These are phyloP conservation scores for Cheumatopsyche charites DNA, from an alignment of 1,140 invertebrate genomes.

Conservation along the genomic window DNA sequence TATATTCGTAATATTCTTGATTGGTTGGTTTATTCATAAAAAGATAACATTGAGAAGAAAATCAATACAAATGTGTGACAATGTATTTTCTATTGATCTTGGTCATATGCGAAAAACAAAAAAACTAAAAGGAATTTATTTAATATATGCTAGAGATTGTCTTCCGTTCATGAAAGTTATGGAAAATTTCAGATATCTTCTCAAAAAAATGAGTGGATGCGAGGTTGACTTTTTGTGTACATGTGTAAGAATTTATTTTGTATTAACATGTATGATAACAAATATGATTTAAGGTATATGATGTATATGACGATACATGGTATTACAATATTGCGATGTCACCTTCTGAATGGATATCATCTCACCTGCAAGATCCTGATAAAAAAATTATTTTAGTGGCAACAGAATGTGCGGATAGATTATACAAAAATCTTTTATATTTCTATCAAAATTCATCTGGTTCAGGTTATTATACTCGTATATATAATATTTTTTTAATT, in stretches of 20 bases:
- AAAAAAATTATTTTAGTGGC: conserved; percentile 40
- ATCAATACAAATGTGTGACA: no score
- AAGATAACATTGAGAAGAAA: no score
- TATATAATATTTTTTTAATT: no score
- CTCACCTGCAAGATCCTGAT: conserved; percentile 36
- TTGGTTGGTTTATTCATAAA: no score
- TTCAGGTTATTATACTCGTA: no score
- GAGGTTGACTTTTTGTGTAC: conserved; percentile 38
- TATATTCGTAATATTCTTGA: no score
- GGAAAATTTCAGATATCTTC: conserved; percentile 42
- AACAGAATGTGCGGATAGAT: conserved; percentile 38
- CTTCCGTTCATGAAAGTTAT: conserved; percentile 49
- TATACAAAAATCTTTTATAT: conserved; percentile 37
- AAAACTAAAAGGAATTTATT: conserved; percentile 47
- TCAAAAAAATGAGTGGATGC: conserved; percentile 37
- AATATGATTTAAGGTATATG: conserved; percentile 49
- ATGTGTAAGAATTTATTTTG: no score
- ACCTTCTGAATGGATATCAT: conserved; percentile 38
- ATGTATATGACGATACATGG: conserved; percentile 45
- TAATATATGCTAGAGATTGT: conserved; percentile 50
- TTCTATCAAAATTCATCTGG: conserved; percentile 21
- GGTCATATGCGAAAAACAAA: no score
- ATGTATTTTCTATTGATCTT: no score
- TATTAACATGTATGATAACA: no score
- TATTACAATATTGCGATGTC: conserved; percentile 39